Base-by-base conservation (phyloP, 2,888 invertebrate genomes). In the Bombyx huttoni region DNA sequence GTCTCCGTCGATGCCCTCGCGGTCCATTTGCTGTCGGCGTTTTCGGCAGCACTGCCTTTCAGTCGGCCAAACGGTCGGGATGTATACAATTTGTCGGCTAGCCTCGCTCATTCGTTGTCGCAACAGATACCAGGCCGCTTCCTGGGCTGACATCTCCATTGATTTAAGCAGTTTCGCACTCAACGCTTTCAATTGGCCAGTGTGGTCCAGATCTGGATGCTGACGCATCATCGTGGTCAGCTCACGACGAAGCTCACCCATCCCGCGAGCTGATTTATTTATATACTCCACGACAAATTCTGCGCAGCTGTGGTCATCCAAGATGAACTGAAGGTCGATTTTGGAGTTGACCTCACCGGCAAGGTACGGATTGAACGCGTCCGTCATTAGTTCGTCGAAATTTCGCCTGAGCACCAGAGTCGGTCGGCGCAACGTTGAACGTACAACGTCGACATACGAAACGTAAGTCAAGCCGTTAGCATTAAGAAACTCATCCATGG, bases 61-160 rank as follows among this genome's bases (percentile, higher is more conserved):
- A 51, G 55, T 54, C 3, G 80, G 78, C 56, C 57, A 70, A 52
- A 70, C 51, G 24, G 66, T 68, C 52, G 62, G 62, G 48, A 67
- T 68, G 51, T 62, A 63, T 10, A 64, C 64, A 52, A 75, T 53
- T 48, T 57, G 53, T 47, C 53, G 48, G 7, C 70, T 73, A 52
- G 65, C 51, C 58, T 62, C 64, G 13, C 70, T 71, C 81, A 83
- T 85, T 9, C 78, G 76, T 55, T 78, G 64, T 35, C 79, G 60
- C 49, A 86, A 55, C 2, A 85, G 55, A 67, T 70, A 82, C 80
- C 80, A 83, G 52, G 81, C 81, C 54, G 78, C 78, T 68, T 80
- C 78, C 70, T 81, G 79, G 52, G 64, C 65, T 7, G 70, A 61
- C 60, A 80, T 79, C 56, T 80, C 79, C 48, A 70, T 65, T 51